Evolutionary conservation across 2,113 vertebrate genomes (phyloP).

Genomic region (Noctilio leporinus): DNA sequence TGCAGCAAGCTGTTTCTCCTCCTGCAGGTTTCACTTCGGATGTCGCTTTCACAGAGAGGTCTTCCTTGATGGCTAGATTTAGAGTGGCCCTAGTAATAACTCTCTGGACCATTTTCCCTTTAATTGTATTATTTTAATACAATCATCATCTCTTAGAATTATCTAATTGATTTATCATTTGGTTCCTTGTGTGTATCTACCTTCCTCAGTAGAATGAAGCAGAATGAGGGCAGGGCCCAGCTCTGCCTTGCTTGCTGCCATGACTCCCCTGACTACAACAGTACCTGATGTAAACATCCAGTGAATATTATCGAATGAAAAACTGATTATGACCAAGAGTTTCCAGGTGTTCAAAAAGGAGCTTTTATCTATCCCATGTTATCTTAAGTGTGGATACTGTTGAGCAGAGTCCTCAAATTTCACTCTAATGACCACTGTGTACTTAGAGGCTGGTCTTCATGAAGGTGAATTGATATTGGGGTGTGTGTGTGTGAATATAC

Average conservation of each 20-base stretch:
- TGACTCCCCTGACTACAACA: neutral
- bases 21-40: neutral
- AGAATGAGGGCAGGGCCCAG: neutral
- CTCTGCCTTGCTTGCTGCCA: neutral
- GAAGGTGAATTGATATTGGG: neutral
- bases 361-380: neutral
- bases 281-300: neutral
- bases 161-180: neutral
- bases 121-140: neutral
- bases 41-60: neutral
- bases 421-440: neutral
- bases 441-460: neutral
- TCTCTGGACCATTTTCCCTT: neutral
- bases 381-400: neutral
- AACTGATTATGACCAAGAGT: neutral
- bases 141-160: neutral
- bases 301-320: neutral
- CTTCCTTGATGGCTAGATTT: neutral
- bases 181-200: neutral
- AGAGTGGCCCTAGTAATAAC: neutral
- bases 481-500: neutral
- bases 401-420: neutral
- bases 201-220: neutral
- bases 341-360: neutral
- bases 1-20: neutral